Conservation (phyloP, 2,797 vertebrate genomes). For the Botia almorhae region DNA sequence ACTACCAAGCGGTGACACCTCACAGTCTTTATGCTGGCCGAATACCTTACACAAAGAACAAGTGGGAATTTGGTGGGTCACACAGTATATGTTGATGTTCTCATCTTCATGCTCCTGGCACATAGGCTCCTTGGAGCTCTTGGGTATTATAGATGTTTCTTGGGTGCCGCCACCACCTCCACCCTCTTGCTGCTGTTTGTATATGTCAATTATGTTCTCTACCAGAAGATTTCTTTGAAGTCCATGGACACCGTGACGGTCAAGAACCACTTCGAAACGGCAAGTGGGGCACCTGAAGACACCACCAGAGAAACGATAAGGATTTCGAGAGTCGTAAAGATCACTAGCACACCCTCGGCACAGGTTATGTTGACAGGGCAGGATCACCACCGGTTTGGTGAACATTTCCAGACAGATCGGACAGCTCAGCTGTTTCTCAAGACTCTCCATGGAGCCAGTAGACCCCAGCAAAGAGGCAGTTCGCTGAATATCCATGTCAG, state of each 20-base stretch:
- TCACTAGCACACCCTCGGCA: constrained; percentile 83
- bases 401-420: constrained; percentile 87
- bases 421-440: constrained; percentile 85
- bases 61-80: constrained; percentile 90
- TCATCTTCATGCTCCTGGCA: constrained; percentile 94
- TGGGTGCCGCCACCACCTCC: constrained; percentile 54
- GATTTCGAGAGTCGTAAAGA: constrained; percentile 83
- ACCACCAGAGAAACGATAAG: constrained; percentile 86
- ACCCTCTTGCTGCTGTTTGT: constrained; percentile 91
- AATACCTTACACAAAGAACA: constrained; percentile 99
- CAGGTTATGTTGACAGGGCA: constrained; percentile 84
- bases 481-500: constrained; percentile 79
- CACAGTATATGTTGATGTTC: constrained; percentile 95
- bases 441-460: constrained; percentile 81
- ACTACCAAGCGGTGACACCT: constrained; percentile 86
- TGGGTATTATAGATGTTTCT: constrained; percentile 80
- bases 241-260: constrained; percentile 94
- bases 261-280: constrained; percentile 94
- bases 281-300: constrained; percentile 95
- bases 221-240: constrained; percentile 95
- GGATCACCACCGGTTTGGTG: constrained; percentile 84
- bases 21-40: constrained; percentile 92
- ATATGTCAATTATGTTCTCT: constrained; percentile 97
- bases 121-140: constrained; percentile 85
- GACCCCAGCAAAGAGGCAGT: constrained; percentile 75